phyloP scores from a whole-genome alignment of 2,888 invertebrate species.

The Penaeus monodon region DNA sequence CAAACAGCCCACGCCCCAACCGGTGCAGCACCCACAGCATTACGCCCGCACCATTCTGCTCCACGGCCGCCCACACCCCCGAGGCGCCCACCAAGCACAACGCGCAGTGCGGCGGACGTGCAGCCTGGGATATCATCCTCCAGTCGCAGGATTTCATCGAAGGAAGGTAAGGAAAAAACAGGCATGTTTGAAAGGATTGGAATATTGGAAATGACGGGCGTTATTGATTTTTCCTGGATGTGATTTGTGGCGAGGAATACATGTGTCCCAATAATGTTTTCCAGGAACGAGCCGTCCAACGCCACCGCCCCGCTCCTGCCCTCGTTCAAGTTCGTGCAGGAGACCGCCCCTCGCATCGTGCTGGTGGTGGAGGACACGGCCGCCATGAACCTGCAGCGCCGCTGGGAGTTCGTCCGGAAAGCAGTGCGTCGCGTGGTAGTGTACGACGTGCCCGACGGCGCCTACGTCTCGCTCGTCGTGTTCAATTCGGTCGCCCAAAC shows the following conservation, averaged over 20 bases:
- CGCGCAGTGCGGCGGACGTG: conserved; percentile 69
- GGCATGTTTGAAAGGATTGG: neutral
- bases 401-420: conserved; percentile 75
- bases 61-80: conserved; percentile 72
- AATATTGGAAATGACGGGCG: conserved; percentile 24
- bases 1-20: conserved; percentile 47
- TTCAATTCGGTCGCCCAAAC: conserved; percentile 61
- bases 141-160: conserved; percentile 68
- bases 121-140: conserved; percentile 69
- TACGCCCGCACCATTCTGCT: conserved; percentile 72
- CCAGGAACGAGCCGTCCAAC: conserved; percentile 59
- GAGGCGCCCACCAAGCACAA: conserved; percentile 69
- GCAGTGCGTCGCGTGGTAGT: conserved; percentile 76
- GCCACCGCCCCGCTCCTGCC: conserved; percentile 54
- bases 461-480: conserved; percentile 68
- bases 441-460: conserved; percentile 72
- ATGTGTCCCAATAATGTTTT: conserved; percentile 31
- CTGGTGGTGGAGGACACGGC: conserved; percentile 64
- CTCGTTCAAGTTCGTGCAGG: conserved; percentile 57
- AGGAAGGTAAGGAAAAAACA: conserved; percentile 48
- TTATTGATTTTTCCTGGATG: conserved; percentile 30
- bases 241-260: conserved; percentile 17
- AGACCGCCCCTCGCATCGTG: conserved; percentile 60
- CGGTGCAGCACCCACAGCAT: conserved; percentile 39
- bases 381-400: conserved; percentile 70